A percentile compares a stretch with the other conserved stretches of the same genome.
These are phyloP conservation scores for Digitonthophagus gazella DNA, from an alignment of 2,888 invertebrate genomes.

Conservation along the genomic window DNA sequence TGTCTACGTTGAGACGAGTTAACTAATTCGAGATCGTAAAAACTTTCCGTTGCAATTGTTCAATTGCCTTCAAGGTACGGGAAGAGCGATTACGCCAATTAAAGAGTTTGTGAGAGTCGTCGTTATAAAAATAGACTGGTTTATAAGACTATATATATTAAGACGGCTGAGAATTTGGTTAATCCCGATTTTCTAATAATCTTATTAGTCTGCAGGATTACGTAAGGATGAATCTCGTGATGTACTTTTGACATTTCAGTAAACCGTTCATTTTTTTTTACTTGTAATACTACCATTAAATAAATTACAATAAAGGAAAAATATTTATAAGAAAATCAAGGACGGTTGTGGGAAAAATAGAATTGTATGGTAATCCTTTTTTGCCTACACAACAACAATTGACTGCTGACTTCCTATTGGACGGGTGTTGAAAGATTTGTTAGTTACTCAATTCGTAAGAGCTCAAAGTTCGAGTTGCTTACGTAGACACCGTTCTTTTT, in stretches of 20 bases:
- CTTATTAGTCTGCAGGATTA: not conserved
- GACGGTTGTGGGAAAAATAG: not conserved
- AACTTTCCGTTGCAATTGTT: not conserved
- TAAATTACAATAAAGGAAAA: not conserved
- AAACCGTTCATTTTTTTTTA: not conserved
- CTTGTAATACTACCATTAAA: too few species aligned
- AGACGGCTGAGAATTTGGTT: not conserved
- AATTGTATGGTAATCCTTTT: constrained; percentile 11
- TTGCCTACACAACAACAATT: not conserved
- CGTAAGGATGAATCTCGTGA: not conserved
- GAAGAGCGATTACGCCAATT: not conserved
- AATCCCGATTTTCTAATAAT: not conserved
- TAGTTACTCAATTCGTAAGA: not conserved
- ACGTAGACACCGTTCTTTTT: not conserved
- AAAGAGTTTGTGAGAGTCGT: not conserved
- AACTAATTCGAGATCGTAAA: not conserved
- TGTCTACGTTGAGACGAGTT: too few species aligned
- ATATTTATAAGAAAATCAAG: not conserved
- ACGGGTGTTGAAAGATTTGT: not conserved
- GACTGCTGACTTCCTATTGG: not conserved
- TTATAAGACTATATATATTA: too few species aligned
- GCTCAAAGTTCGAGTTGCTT: not conserved
- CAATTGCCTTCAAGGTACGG: not conserved
- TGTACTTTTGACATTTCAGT: not conserved
- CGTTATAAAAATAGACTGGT: not conserved